Conservation (phyloP, 2,797 vertebrate genomes). For the Gymnoscopelus microlampas region DNA sequence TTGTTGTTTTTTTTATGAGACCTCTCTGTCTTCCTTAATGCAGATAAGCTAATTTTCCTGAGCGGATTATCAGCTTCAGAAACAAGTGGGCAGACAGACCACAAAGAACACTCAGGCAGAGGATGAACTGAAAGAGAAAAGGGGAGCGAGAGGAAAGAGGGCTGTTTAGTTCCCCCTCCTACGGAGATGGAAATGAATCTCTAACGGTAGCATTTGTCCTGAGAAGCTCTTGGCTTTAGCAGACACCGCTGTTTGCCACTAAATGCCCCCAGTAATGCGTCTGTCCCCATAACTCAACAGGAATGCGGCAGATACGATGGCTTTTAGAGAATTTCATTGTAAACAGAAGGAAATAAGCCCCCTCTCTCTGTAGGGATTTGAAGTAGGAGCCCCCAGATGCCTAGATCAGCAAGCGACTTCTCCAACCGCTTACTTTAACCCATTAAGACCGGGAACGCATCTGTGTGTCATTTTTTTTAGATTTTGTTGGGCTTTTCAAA, state of each 20-base stretch:
- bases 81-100: conserved; percentile 67
- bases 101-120: conserved; percentile 58
- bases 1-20: conserved; percentile 57
- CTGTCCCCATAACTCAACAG: conserved; percentile 70
- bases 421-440: conserved; percentile 34
- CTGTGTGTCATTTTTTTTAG: too few relatives aligned
- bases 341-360: conserved; percentile 67
- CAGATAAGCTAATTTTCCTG: conserved; percentile 74
- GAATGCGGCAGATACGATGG: conserved; percentile 57
- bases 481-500: too few relatives aligned
- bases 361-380: conserved; percentile 37
- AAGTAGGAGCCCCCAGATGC: conserved; percentile 41
- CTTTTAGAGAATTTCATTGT: conserved; percentile 70
- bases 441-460: too few relatives aligned
- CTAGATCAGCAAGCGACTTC: conserved; percentile 42
- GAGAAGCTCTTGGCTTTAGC: conserved; percentile 51
- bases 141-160: conserved; percentile 47
- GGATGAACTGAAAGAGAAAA: conserved; percentile 61
- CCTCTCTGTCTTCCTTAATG: conserved; percentile 66
- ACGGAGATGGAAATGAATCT: conserved; percentile 72
- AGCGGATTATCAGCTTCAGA: conserved; percentile 72
- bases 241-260: conserved; percentile 58
- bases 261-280: conserved; percentile 66
- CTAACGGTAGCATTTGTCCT: conserved; percentile 64
- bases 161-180: conserved; percentile 66